Base-by-base conservation (phyloP, 2,797 vertebrate genomes). In the Taenioides sp. region DNA sequence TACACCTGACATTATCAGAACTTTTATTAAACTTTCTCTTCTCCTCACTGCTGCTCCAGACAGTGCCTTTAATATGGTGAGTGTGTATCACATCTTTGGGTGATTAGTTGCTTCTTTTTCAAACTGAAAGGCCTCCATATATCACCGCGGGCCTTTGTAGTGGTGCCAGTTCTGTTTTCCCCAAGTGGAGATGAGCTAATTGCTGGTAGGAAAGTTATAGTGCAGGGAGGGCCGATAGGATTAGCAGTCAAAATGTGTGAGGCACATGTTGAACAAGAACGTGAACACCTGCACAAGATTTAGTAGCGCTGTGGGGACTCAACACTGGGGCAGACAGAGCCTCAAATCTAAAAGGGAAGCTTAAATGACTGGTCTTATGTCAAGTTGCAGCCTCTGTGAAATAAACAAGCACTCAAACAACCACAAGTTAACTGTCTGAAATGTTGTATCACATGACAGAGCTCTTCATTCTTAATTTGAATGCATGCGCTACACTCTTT, bases 121-220 rank as follows among this genome's bases (percentile, higher is more conserved):
- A 79, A 61, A 67, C 84, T 84, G 83, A 76, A 74, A 84, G 65
- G 66, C 61, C 34, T 80, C 11, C 52, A 20, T 68, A 69, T 75
- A 82, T 82, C 79, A 73, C 65, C 31, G 61, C 2, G 28, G 61
- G 31, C 40, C 86, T 88, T 82, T 90, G 22, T 91, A 81, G 80
- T 86, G 75, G 61, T 86, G 87, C 90, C 90, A 92, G 84, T 70
- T 71, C 49, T 79, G 78, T 86, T 89, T 88, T 87, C 80, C 71
- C 80, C 50, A 66, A 49, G 47, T 81, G 71, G 75, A 84, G 83
- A 89, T 91, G 86, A 90, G 86, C 79, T 88, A 92, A 89, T 89
- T 90, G 80, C 84, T 76, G 77, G 84, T 75, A 74, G 74, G 79
- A 84, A 80, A 75, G 72, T 88, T 87, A 77, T 72, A 84, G 73